Percentiles rank a stretch among this genome's conserved stretches.
phyloP scores from a whole-genome alignment of 2,797 vertebrate species.

The Emys orbicularis region DNA sequence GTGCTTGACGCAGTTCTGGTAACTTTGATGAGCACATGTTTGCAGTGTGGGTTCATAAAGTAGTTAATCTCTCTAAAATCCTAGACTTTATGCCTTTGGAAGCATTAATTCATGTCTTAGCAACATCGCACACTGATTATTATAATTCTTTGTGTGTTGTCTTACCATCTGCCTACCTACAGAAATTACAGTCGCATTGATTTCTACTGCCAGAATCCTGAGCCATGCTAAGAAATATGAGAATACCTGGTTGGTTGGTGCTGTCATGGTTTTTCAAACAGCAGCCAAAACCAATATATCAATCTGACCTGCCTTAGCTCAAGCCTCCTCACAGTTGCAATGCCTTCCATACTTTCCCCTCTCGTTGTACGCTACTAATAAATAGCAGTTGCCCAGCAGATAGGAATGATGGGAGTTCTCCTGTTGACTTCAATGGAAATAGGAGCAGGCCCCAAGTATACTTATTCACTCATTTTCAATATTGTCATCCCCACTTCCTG shows the following conservation, averaged over 20 bases:
- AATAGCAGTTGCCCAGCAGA: not conserved
- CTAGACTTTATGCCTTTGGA: conserved; percentile 51
- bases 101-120: conserved; percentile 70
- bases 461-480: not conserved
- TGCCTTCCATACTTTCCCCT: not conserved
- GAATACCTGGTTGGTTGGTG: conserved; percentile 37
- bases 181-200: conserved; percentile 54
- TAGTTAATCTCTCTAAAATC: conserved; percentile 64
- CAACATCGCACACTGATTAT: conserved; percentile 52
- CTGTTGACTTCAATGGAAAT: not conserved
- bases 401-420: not conserved
- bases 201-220: conserved; percentile 21
- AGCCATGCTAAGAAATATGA: conserved; percentile 38
- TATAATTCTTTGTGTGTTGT: conserved; percentile 65
- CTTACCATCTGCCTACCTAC: conserved; percentile 74
- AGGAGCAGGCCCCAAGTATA: not conserved
- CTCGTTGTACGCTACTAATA: fast-evolving
- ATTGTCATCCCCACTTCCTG: not conserved
- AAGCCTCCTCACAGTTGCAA: fast-evolving
- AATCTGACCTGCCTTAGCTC: not conserved
- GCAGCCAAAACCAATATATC: not conserved
- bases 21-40: conserved; percentile 58
- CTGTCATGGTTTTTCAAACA: conserved; percentile 5
- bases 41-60: conserved; percentile 30
- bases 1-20: conserved; percentile 12